These are phyloP conservation scores for Muricea muricata DNA, from an alignment of 92 coral and sea anemone genomes.

Conservation along the genomic window DNA sequence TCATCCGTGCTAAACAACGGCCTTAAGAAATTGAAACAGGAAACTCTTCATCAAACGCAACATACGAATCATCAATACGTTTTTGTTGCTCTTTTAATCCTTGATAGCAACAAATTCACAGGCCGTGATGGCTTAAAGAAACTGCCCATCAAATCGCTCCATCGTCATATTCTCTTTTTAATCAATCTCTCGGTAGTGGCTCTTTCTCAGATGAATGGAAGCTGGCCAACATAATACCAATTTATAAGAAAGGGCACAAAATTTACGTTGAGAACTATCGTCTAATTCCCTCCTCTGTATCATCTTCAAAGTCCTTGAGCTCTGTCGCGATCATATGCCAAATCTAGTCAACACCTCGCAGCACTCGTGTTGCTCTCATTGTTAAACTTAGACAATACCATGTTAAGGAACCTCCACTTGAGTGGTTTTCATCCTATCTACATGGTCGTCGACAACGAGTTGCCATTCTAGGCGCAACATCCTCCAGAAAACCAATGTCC, in stretches of 20 bases:
- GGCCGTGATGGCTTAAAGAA: constrained; percentile 12
- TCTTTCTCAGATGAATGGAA: neutral
- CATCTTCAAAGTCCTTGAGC: neutral
- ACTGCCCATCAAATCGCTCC: constrained; percentile 1
- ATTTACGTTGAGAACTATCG: constrained; percentile 9
- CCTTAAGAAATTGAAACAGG: neutral
- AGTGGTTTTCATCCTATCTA: too few relatives aligned
- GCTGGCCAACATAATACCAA: constrained; percentile 14
- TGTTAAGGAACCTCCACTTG: too few relatives aligned
- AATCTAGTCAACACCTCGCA: neutral
- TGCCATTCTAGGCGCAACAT: constrained; percentile 51
- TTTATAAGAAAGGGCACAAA: constrained; percentile 11
- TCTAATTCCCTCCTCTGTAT: constrained; percentile 9
- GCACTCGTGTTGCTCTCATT: constrained; percentile 40
- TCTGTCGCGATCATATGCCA: neutral
- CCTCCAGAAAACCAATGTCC: constrained; percentile 43
- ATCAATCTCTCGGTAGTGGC: neutral
- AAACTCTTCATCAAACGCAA: neutral
- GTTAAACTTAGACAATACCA: too few relatives aligned
- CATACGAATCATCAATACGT: neutral
- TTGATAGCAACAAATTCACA: constrained; percentile 1
- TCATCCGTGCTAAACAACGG: neutral
- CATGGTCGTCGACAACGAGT: too few relatives aligned
- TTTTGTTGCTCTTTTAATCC: neutral
- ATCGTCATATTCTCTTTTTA: neutral